Evolutionary conservation across 1,140 invertebrate species (phyloP), one percentile per base, ranked within the genome.

Genomic region (Caenorhabditis elegans): DNA sequence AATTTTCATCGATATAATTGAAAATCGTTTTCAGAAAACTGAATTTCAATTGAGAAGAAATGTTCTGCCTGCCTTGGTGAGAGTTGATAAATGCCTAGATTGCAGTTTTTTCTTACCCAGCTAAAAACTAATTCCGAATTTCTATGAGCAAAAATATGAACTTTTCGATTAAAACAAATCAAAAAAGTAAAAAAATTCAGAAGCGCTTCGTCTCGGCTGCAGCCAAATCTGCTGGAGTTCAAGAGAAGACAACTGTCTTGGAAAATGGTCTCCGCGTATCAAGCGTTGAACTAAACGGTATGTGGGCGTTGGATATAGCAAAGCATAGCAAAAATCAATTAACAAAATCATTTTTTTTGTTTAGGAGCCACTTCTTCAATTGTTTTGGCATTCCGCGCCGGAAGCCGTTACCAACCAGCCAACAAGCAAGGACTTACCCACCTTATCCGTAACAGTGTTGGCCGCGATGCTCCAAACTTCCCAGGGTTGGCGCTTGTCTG

Each of bases 321-420:
- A 5, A 43, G 5, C 6, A 5, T 43, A 8, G 39, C 5, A 43
- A 55, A 60, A 60, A 34, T 31, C 4, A n/a, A 34, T 34, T 34
- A 34, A 70, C 11, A 17, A n/a, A 34, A 43, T 22, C 10, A 22
- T 0, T 39, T 39, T 24, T 3, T 1, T 17, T 46, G 82, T 70
- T 22, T 76, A 79, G 88, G 87, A n/a, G 75, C 87, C 0, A 80
- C 88, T 3, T 88, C 87, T 13, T 83, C 85, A 28, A 75, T 89
- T 24, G 83, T 89, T 17, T 60, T 88, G 8, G 88, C 88, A n/a
- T 89, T 86, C 76, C 87, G 87, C 46, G 87, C 88, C 43, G 88
- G 88, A 28, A 80, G 85, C 24, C 88, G 88, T 19, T 88, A 85
- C 78, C 82, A 89, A 51, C 85, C 85, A 43, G 78, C 83, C 3